phyloP scores from a whole-genome alignment of 2,888 invertebrate genomes.

The Drosophila robusta region DNA sequence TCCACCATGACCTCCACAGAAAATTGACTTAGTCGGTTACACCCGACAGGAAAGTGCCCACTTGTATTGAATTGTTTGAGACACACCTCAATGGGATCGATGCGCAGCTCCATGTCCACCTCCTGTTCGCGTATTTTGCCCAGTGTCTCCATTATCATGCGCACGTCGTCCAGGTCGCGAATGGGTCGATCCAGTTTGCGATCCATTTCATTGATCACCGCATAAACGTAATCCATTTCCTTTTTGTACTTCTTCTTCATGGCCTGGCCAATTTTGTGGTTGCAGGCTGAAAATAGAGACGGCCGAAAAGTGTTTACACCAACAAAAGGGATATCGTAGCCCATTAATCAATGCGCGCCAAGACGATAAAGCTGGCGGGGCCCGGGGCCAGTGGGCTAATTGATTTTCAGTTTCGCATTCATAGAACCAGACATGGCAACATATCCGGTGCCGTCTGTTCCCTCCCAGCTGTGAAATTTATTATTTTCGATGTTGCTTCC shows the following conservation, averaged over 20 bases:
- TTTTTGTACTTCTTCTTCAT: slow-evolving; percentile 95
- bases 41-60: too few relatives aligned
- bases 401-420: slow-evolving; percentile 52
- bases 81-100: slow-evolving; percentile 94
- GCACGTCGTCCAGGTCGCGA: slow-evolving; percentile 96
- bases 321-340: slow-evolving; percentile 26
- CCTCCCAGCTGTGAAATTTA: slow-evolving; percentile 41
- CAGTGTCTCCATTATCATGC: slow-evolving; percentile 96
- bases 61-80: not conserved
- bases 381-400: slow-evolving; percentile 45
- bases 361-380: slow-evolving; percentile 17
- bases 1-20: too few relatives aligned
- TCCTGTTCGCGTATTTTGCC: slow-evolving; percentile 97
- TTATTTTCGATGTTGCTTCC: slow-evolving; percentile 40
- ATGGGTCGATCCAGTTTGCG: slow-evolving; percentile 94
- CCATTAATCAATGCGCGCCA: slow-evolving; percentile 72
- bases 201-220: slow-evolving; percentile 95
- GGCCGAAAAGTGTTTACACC: slow-evolving; percentile 42
- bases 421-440: slow-evolving; percentile 27
- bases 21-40: too few relatives aligned
- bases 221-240: slow-evolving; percentile 97
- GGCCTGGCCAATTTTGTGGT: slow-evolving; percentile 92
- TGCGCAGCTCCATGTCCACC: slow-evolving; percentile 96
- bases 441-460: slow-evolving; percentile 39
- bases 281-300: slow-evolving; percentile 87